Evolutionary conservation across 2,797 vertebrate species (phyloP).

Genomic region (Perodicticus potto): DNA sequence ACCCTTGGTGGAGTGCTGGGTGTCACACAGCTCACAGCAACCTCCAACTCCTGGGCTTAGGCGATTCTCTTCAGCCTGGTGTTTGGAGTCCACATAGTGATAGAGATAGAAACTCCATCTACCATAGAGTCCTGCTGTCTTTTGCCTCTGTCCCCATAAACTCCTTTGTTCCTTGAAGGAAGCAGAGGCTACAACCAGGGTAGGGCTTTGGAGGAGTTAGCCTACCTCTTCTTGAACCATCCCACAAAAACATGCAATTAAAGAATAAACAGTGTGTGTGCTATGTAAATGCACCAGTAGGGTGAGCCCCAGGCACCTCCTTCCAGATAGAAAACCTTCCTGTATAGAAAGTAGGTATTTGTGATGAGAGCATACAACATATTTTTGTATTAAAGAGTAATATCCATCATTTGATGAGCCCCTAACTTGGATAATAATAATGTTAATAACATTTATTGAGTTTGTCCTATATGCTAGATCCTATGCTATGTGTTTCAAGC

Average conservation of each 20-base stretch:
- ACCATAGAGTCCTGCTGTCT: neutral
- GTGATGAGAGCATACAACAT: neutral
- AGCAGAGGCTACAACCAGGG: neutral
- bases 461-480: neutral
- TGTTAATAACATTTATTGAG: neutral
- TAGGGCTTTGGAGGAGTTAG: neutral
- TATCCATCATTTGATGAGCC: neutral
- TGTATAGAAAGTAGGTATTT: neutral
- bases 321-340: neutral
- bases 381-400: neutral
- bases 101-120: slow-evolving; percentile 53
- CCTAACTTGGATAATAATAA: neutral
- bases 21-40: too few species aligned
- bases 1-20: too few species aligned
- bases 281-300: neutral
- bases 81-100: neutral
- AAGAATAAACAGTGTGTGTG: neutral
- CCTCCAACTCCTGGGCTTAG: too few species aligned
- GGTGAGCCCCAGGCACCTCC: neutral
- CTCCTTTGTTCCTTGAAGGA: slow-evolving; percentile 1
- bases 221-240: neutral
- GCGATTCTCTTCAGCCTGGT: neutral
- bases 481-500: neutral
- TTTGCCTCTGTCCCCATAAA: neutral
- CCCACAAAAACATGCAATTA: neutral